These are phyloP conservation scores for Sciurus vulgaris DNA, from an alignment of 2,797 vertebrate genomes.

Conservation along the genomic window DNA sequence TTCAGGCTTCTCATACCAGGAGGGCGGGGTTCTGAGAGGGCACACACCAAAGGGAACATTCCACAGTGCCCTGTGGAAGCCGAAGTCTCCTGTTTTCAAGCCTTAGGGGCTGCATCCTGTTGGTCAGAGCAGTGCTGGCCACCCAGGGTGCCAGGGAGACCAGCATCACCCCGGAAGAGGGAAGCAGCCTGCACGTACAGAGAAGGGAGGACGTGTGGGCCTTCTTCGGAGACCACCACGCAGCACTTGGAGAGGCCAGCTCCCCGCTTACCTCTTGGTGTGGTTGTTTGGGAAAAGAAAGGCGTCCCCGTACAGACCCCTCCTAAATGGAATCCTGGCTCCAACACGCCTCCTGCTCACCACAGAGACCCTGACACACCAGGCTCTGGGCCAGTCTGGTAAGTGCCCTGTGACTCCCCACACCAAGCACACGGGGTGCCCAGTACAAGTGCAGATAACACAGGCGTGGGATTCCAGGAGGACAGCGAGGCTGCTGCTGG, in stretches of 20 bases:
- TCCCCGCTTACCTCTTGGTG: fast-evolving
- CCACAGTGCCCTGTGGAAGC: neutral
- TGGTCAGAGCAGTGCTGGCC: neutral
- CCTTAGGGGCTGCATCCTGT: fast-evolving
- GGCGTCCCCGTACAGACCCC: fast-evolving
- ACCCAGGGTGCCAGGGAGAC: neutral
- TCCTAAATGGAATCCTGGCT: fast-evolving
- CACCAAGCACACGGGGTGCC: fast-evolving
- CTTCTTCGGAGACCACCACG: fast-evolving
- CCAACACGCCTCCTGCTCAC: neutral
- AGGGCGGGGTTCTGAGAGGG: neutral
- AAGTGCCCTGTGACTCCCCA: fast-evolving
- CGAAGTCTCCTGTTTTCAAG: fast-evolving
- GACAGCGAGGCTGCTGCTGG: fast-evolving
- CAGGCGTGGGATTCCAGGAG: neutral
- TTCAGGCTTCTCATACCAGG: neutral
- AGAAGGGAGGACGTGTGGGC: fast-evolving
- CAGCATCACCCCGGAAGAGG: fast-evolving
- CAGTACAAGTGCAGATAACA: no score
- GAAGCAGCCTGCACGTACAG: no score
- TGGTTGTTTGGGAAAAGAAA: neutral
- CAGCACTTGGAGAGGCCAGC: neutral
- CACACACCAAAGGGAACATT: neutral
- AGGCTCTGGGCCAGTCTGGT: fast-evolving
- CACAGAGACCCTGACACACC: fast-evolving